Percentiles rank a stretch among this genome's conserved stretches.
Conservation (phyloP, 2,113 vertebrate species). For the Regulus satrapa region DNA sequence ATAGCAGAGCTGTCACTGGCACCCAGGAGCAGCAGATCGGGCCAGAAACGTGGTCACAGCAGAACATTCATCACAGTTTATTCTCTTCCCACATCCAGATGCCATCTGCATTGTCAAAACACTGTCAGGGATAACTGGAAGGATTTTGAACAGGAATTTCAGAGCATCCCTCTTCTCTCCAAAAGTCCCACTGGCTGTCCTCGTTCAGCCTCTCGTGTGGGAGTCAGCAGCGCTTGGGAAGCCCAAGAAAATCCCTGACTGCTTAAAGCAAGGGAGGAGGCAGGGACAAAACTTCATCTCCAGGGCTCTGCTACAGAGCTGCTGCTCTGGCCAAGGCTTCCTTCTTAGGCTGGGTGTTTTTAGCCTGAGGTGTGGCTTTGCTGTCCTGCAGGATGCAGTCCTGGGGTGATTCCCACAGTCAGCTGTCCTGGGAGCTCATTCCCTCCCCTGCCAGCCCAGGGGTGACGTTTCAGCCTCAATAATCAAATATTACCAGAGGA, state of each 20-base stretch:
- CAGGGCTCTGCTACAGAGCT: not conserved
- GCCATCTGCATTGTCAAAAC: not conserved
- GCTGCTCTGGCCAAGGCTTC: not conserved
- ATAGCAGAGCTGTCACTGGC: not conserved
- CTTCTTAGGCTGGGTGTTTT: not conserved
- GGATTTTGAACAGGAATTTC: not conserved
- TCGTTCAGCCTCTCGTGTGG: accelerated
- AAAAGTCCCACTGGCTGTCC: not conserved
- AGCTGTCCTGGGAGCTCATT: not conserved
- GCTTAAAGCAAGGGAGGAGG: not conserved
- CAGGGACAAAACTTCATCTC: not conserved
- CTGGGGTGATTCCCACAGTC: not conserved
- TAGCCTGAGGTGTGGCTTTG: not conserved
- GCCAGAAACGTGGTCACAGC: not conserved
- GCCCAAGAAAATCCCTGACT: not conserved
- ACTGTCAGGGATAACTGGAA: not conserved
- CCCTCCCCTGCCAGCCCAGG: not conserved
- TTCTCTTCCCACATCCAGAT: not conserved
- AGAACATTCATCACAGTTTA: not conserved
- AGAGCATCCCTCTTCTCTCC: not conserved
- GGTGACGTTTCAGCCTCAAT: not conserved
- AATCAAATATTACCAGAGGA: not conserved
- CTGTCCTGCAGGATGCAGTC: not conserved
- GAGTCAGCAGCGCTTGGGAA: accelerated
- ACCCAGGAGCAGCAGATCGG: not conserved